Conservation (phyloP, 2,888 invertebrate genomes). For the Nomada hirtipes region DNA sequence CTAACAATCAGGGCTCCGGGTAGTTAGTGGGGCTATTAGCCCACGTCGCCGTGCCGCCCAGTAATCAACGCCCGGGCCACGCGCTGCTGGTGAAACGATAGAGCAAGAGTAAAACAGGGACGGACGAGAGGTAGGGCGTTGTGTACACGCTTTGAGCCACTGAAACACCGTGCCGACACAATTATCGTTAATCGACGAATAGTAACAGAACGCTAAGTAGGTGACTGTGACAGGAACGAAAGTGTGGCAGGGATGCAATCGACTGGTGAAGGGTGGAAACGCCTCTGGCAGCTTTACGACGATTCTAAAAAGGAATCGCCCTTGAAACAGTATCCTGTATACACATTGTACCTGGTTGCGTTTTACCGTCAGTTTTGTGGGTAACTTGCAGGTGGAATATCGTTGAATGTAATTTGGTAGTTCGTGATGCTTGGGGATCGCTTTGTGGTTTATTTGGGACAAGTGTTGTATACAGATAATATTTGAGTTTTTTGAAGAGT, state of each 20-base stretch:
- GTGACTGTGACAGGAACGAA: constrained; percentile 12
- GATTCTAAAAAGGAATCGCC: constrained; percentile 16
- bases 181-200: constrained; percentile 59
- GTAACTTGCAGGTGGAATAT: too few relatives aligned
- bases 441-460: too few relatives aligned
- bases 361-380: constrained; percentile 9
- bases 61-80: constrained; percentile 68
- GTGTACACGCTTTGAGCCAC: constrained; percentile 35
- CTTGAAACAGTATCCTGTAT: constrained; percentile 24
- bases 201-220: constrained; percentile 52
- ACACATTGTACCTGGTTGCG: background rate
- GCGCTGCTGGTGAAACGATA: constrained; percentile 43
- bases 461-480: too few relatives aligned
- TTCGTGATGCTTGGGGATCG: too few relatives aligned
- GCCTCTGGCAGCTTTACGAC: background rate
- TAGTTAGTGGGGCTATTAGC: constrained; percentile 72
- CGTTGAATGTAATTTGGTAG: too few relatives aligned
- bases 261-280: too few relatives aligned
- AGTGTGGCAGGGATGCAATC: background rate
- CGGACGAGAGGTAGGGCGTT: constrained; percentile 22
- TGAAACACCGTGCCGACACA: constrained; percentile 59
- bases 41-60: constrained; percentile 67
- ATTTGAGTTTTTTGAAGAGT: too few relatives aligned
- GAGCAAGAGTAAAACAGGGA: constrained; percentile 47
- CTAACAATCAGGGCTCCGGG: constrained; percentile 71